Evolutionary conservation across 1,140 invertebrate genomes (phyloP).

Genomic region (Nasonia vitripennis): DNA sequence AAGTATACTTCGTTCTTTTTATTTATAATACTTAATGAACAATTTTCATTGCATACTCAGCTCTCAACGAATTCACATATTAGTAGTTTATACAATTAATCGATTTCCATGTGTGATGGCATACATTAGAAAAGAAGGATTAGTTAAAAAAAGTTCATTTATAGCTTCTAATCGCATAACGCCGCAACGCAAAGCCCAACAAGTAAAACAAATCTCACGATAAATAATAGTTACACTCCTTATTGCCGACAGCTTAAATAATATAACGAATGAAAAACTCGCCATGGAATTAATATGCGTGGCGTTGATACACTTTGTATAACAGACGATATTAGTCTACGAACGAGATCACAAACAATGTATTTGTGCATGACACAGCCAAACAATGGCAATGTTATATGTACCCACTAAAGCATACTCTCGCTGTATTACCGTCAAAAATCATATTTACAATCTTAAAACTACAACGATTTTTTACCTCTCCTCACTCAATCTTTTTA

Average conservation of each 20-base stretch:
- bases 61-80: slow-evolving; percentile 30
- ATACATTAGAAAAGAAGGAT: slow-evolving; percentile 26
- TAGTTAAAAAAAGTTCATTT: slow-evolving; percentile 15
- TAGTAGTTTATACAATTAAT: slow-evolving; percentile 33
- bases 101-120: slow-evolving; percentile 12
- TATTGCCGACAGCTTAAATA: neutral
- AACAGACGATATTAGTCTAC: slow-evolving; percentile 41
- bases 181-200: slow-evolving; percentile 29
- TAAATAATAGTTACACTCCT: neutral
- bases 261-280: slow-evolving; percentile 23
- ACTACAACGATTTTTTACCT: slow-evolving; percentile 33
- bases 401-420: slow-evolving; percentile 29
- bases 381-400: slow-evolving; percentile 46
- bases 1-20: slow-evolving; percentile 47
- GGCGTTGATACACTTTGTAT: slow-evolving; percentile 29
- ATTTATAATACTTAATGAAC: slow-evolving; percentile 43
- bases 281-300: slow-evolving; percentile 11
- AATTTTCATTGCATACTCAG: slow-evolving; percentile 25
- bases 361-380: slow-evolving; percentile 52
- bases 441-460: slow-evolving; percentile 50
- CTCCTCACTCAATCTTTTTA: slow-evolving; percentile 13
- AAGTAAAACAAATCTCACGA: slow-evolving; percentile 18
- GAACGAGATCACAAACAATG: slow-evolving; percentile 45
- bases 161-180: slow-evolving; percentile 3
- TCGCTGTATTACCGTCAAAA: slow-evolving; percentile 37